These are phyloP conservation scores for Myiothlypis coronata DNA, from an alignment of 2,797 vertebrate genomes.

Conservation along the genomic window DNA sequence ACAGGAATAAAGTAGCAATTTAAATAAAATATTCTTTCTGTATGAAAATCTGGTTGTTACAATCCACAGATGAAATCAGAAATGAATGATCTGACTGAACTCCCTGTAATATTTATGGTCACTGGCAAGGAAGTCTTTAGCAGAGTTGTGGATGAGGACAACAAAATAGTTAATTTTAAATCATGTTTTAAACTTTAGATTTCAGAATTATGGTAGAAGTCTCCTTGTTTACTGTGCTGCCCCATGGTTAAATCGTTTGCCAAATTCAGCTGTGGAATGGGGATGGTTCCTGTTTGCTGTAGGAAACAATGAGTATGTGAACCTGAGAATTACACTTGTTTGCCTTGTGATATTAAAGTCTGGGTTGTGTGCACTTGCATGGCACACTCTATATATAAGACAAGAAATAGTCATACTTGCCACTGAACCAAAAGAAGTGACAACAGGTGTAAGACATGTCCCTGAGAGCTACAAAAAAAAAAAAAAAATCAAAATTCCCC, in stretches of 20 bases:
- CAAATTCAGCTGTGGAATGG: neutral
- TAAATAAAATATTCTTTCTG: neutral
- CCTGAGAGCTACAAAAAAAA: neutral
- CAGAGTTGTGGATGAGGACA: neutral
- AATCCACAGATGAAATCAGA: neutral
- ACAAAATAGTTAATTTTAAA: neutral
- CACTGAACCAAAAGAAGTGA: fast-evolving
- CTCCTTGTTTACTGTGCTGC: neutral
- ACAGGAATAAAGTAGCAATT: neutral
- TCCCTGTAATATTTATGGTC: neutral
- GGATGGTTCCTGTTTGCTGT: neutral
- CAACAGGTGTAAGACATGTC: neutral
- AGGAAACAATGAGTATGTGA: neutral
- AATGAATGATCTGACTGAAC: neutral
- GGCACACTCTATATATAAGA: neutral
- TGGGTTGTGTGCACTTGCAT: neutral
- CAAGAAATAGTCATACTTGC: neutral
- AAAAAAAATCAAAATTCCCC: neutral
- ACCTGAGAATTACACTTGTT: neutral
- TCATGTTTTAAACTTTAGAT: neutral
- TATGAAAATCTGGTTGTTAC: neutral
- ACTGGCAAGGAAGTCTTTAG: neutral
- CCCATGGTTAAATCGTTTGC: neutral
- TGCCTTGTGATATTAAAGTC: neutral
- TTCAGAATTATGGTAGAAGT: neutral